These are phyloP conservation scores for Melipona bicolor DNA, from an alignment of 2,888 invertebrate species.

Conservation along the genomic window DNA sequence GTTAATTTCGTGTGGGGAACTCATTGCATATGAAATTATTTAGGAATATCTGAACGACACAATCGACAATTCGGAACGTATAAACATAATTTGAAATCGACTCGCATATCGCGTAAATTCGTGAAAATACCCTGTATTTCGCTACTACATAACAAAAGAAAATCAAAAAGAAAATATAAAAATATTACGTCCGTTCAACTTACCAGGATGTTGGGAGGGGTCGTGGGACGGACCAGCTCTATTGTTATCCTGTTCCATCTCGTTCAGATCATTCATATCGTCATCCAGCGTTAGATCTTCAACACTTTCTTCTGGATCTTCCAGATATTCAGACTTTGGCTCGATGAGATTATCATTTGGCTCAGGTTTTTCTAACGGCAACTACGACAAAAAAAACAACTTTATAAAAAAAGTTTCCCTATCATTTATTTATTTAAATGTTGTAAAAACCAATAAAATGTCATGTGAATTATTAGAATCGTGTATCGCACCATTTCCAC, in stretches of 20 bases:
- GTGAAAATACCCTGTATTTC: slow-evolving; percentile 66
- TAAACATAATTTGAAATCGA: slow-evolving; percentile 19
- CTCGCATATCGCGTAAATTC: slow-evolving; percentile 26
- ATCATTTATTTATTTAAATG: not conserved
- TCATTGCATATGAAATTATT: not conserved
- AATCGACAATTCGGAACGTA: not conserved
- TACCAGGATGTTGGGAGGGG: slow-evolving; percentile 88
- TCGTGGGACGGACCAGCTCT: slow-evolving; percentile 88
- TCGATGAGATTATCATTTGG: slow-evolving; percentile 86
- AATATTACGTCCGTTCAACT: slow-evolving; percentile 78
- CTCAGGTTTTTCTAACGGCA: slow-evolving; percentile 85
- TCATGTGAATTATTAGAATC: not conserved
- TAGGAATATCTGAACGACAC: not conserved
- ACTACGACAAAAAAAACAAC: slow-evolving; percentile 65
- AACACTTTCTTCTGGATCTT: slow-evolving; percentile 90
- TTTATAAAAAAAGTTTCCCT: not conserved
- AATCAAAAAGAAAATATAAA: slow-evolving; percentile 24
- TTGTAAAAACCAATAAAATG: not conserved
- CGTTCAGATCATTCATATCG: slow-evolving; percentile 88
- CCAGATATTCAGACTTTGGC: slow-evolving; percentile 91
- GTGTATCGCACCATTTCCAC: slow-evolving; percentile 82
- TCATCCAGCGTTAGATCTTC: slow-evolving; percentile 94
- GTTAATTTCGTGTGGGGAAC: slow-evolving; percentile 5
- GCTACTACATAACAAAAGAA: slow-evolving; percentile 52
- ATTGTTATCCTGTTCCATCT: slow-evolving; percentile 89